Conservation (phyloP, 2,113 vertebrate species). For the Hoplias malabaricus region DNA sequence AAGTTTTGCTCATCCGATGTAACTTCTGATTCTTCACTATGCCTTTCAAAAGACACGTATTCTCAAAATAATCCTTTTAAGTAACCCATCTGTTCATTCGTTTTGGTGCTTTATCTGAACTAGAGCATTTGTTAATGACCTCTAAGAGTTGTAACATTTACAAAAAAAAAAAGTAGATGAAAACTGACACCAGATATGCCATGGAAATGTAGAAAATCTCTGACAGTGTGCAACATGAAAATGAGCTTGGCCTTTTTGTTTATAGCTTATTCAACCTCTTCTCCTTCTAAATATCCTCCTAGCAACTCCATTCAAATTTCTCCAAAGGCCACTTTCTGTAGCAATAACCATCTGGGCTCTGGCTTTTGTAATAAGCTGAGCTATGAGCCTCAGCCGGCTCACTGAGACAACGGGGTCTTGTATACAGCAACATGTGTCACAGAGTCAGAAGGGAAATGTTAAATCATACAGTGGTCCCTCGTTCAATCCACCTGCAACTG, state of each 20-base stretch:
- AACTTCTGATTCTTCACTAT: too few species aligned
- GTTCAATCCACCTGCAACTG: conserved; percentile 66
- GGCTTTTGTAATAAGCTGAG: conserved; percentile 39
- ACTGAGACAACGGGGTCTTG: conserved; percentile 51
- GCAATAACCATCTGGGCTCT: conserved; percentile 46
- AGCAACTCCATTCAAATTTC: conserved; percentile 36
- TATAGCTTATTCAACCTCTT: conserved; percentile 25
- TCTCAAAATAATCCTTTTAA: too few species aligned
- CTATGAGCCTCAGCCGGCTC: conserved; percentile 21
- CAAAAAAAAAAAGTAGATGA: not conserved
- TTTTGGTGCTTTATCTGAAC: too few species aligned
- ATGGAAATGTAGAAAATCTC: not conserved
- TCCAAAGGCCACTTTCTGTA: conserved; percentile 45
- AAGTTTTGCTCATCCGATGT: too few species aligned
- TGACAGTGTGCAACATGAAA: not conserved
- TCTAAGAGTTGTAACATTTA: too few species aligned
- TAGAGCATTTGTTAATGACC: too few species aligned
- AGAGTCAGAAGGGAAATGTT: conserved; percentile 67
- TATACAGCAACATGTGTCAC: conserved; percentile 68
- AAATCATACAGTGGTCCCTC: conserved; percentile 61
- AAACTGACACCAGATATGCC: not conserved
- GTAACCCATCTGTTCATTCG: too few species aligned
- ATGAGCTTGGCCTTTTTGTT: conserved; percentile 21
- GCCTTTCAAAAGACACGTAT: too few species aligned
- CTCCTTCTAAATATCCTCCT: conserved; percentile 24